Base-by-base conservation (phyloP, 2,113 vertebrate genomes). In the Chitala chitala region DNA sequence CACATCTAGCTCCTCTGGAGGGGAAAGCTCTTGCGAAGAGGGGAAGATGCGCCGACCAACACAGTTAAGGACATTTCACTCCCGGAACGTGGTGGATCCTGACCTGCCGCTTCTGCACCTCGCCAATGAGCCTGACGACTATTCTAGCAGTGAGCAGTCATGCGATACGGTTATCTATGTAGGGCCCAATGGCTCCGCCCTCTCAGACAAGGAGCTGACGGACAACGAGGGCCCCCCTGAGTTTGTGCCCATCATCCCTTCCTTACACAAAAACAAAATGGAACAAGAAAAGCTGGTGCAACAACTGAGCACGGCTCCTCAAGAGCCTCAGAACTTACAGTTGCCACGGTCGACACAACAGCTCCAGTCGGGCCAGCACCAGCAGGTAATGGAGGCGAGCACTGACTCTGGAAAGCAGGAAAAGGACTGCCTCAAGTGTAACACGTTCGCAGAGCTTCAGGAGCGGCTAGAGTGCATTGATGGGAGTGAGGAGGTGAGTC, bases 141-240 rank as follows among this genome's bases (percentile, higher is more conserved):
- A 97, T 12, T 98, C 96, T 46, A 98, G 97, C 90, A 98, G 97
- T 0, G 97, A 99, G 85, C 97, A 99, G 87, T 99, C 97, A 0
- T 99, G 97, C 9, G 97, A 99, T 84, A 99, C 97, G 0, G 96
- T 99, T 74, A 99, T 99, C 87, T 99, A 99, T 0, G 93, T 99
- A 3, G 97, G 96, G 9, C 95, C 96, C 0, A 96, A 96, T 0
- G 97, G 97, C 74, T 93, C 93, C 0, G 93, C 96, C 0, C 92
- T 98, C 71, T 98, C 96, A 0, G 97, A 99, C 79, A 94, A 94
- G 80, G 97, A 99, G 71, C 89, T 99, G 53, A 99, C 95, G 0
- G 97, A 99, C 88, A 98, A 98, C 0, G 96, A 98, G 83, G 96
- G 95, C 0, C 96, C 96, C 1, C 96, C 96, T 0, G 95, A 99